These are phyloP conservation scores for Philopotamus ludificatus DNA, from an alignment of 1,140 invertebrate species.

Conservation along the genomic window DNA sequence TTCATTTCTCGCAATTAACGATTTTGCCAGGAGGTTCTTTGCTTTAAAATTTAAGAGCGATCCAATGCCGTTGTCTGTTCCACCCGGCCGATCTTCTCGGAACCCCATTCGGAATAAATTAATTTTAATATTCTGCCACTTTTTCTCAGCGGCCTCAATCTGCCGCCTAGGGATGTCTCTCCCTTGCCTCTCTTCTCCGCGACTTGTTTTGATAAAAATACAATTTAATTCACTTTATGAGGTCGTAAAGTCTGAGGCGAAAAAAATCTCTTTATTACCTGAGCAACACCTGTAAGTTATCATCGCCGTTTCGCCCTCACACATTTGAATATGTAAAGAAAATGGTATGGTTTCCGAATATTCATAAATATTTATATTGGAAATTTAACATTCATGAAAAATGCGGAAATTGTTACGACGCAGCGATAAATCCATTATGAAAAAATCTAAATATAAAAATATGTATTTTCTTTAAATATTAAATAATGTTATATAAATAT, in stretches of 20 bases:
- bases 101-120: slow-evolving; percentile 24
- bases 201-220: slow-evolving; percentile 1
- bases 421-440: too few species aligned
- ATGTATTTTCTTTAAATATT: too few species aligned
- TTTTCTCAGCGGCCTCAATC: not conserved
- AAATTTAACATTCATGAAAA: too few species aligned
- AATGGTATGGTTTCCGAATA: too few species aligned
- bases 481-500: too few species aligned
- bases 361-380: too few species aligned
- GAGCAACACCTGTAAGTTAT: not conserved
- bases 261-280: slow-evolving; percentile 15
- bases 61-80: slow-evolving; percentile 2
- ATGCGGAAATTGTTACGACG: too few species aligned
- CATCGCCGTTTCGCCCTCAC: not conserved
- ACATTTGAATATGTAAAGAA: not conserved
- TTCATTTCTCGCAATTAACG: slow-evolving; percentile 23
- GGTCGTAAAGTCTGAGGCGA: slow-evolving; percentile 12
- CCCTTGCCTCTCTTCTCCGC: not conserved
- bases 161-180: not conserved
- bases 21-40: slow-evolving; percentile 18
- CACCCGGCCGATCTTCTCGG: slow-evolving; percentile 7
- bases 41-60: slow-evolving; percentile 20
- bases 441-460: too few species aligned
- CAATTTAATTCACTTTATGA: slow-evolving; percentile 19
- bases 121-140: slow-evolving; percentile 25